phyloP scores from a whole-genome alignment of 2,888 invertebrate species.

The Formica aserva region DNA sequence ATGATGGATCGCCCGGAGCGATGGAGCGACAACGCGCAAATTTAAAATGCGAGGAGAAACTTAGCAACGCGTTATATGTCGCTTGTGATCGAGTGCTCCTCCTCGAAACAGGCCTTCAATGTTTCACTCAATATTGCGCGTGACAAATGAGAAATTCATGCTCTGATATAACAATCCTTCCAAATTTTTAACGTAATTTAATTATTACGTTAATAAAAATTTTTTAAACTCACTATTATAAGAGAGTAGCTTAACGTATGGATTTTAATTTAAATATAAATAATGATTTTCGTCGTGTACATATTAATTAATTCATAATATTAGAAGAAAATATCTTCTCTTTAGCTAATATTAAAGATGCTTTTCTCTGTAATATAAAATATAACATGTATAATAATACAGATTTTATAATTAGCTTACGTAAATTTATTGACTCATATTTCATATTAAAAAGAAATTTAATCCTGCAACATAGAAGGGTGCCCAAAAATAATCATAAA shows the following conservation, averaged over 20 bases:
- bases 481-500: background rate
- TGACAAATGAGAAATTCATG: constrained; percentile 40
- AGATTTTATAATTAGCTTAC: background rate
- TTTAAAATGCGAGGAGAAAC: constrained; percentile 42
- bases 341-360: background rate
- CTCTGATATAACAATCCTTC: background rate
- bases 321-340: background rate
- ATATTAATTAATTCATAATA: background rate
- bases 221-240: background rate
- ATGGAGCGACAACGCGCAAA: constrained; percentile 46
- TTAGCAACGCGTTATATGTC: constrained; percentile 47
- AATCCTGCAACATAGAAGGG: background rate
- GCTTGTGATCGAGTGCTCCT: constrained; percentile 44
- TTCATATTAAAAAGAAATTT: background rate
- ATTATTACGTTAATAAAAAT: constrained; percentile 7
- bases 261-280: background rate
- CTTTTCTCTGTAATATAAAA: no score
- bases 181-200: constrained; percentile 13
- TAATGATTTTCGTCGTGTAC: background rate
- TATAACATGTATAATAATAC: background rate
- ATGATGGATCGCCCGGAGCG: constrained; percentile 44
- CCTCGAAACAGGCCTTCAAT: constrained; percentile 38
- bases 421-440: background rate
- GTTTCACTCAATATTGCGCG: constrained; percentile 33
- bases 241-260: background rate